Base-by-base conservation (phyloP, 2,797 vertebrate genomes). In the Sebastes minor region DNA sequence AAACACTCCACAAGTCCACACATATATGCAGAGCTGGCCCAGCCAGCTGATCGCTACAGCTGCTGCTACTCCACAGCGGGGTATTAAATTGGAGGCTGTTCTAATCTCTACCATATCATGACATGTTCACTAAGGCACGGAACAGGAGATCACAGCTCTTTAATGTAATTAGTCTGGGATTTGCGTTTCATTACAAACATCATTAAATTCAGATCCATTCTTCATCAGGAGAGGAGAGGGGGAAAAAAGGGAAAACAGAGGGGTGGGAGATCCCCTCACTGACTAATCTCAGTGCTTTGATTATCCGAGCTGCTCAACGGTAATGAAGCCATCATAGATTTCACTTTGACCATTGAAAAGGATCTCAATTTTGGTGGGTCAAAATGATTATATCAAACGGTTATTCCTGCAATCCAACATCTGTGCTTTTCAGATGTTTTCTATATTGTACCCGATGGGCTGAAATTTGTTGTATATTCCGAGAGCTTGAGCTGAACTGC, bases 111-210 rank as follows among this genome's bases (percentile, higher is more conserved):
- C 77, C 71, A 71, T 77, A 86, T 93, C 90, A 82, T 79, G 87
- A 91, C 91, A 88, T 90, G 90, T 92, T 92, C 83, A 88, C 79
- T 71, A 86, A 85, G 83, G 81, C 90, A 88, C 49, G 6, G 78
- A 90, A 63, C 88, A 86, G 85, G 78, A 89, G 90, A 91, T 94
- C 89, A 87, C 86, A 89, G 84, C 85, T 85, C 88, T 91, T 89
- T 91, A 91, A 84, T 83, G 87, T 86, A 86, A 92, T 92, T 91
- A 91, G 84, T 88, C 79, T 87, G 89, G 90, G 87, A 89, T 94
- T 86, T 89, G 64, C 55, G 53, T 86, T 91, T 89, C 88, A 91
- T 91, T 93, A 91, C 86, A 89, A 91, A 92, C 91, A 91, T 86
- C 77, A 87, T 93, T 89, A 89, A 88, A 90, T 82, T 74, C 82